Base-by-base conservation (phyloP, 1,140 invertebrate species). In the Drosophila subobscura region DNA sequence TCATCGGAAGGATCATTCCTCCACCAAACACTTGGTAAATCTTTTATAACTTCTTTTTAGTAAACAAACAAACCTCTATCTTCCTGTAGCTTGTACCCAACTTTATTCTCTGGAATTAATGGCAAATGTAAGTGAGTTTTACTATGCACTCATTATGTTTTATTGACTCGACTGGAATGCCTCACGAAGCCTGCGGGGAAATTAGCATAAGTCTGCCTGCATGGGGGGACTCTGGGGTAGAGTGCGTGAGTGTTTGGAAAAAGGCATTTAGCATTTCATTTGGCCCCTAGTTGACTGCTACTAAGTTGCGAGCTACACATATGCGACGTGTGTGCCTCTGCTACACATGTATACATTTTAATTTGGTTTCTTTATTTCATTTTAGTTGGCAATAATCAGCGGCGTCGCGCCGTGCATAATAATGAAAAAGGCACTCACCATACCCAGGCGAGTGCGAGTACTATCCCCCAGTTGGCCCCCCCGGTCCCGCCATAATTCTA, bases 371-470 rank as follows among this genome's bases (percentile, higher is more conserved):
- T 89, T 85, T 85, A 85, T 89, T 89, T 89, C 74, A 81, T 81
- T 89, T 86, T 81, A 85, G 85, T 86, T 90, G 86, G 80, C 85
- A 89, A 90, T 89, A 89, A 89, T 89, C 85, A 86, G 79, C 56
- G 41, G 65, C 58, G 61, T 46, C 55, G 75, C 71, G 77, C 51
- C 72, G 70, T 52, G 85, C 86, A 89, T 89, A 79, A 72, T 47
- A 84, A 83, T 83, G 74, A 72, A 57, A 57, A 74, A 57, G 40
- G 59, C 40, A 68, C 42, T 47, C 42, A 29, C 14, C 44, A 14
- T 16, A 3, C 49, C 25, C 49, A 29, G 23, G n/a, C 52, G n/a
- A n/a, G n/a, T n/a, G n/a, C 10, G 46, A 33, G 45, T 41, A 16
- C 40, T 46, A 41, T 12, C 42, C 22, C 14, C 51, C 65, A 37